phyloP scores from a whole-genome alignment of 2,888 invertebrate species.

The Stenichneumon culpator region DNA sequence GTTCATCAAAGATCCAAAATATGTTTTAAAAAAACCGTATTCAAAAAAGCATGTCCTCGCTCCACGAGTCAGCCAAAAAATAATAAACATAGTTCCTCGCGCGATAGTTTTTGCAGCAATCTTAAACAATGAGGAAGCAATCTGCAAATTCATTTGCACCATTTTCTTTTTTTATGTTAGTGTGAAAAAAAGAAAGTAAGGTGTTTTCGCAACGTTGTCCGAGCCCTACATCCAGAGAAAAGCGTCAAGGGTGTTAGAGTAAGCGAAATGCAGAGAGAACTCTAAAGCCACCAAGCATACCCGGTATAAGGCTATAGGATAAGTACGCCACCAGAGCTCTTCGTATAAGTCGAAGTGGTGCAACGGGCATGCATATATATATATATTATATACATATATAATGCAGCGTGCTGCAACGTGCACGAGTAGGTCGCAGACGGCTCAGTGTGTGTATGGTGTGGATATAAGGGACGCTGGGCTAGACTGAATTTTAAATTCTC shows the following conservation, averaged over 20 bases:
- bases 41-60: no score
- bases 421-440: slow-evolving; percentile 11
- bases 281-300: slow-evolving; percentile 37
- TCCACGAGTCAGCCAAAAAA: no score
- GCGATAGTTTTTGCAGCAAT: no score
- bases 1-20: no score
- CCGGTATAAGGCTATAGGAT: not conserved
- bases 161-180: not conserved
- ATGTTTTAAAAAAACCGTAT: no score
- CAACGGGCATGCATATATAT: not conserved
- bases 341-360: slow-evolving; percentile 52
- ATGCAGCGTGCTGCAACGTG: slow-evolving; percentile 15
- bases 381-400: slow-evolving; percentile 21
- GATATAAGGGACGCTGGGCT: slow-evolving; percentile 45
- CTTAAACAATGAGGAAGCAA: not conserved
- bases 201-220: not conserved
- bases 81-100: no score
- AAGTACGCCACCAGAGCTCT: slow-evolving; percentile 38
- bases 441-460: not conserved
- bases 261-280: slow-evolving; percentile 29
- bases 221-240: not conserved
- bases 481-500: slow-evolving; percentile 66
- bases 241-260: slow-evolving; percentile 38
- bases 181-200: not conserved
- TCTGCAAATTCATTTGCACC: not conserved